These are phyloP conservation scores for Grallaria varia DNA, from an alignment of 2,113 vertebrate genomes.

Conservation along the genomic window DNA sequence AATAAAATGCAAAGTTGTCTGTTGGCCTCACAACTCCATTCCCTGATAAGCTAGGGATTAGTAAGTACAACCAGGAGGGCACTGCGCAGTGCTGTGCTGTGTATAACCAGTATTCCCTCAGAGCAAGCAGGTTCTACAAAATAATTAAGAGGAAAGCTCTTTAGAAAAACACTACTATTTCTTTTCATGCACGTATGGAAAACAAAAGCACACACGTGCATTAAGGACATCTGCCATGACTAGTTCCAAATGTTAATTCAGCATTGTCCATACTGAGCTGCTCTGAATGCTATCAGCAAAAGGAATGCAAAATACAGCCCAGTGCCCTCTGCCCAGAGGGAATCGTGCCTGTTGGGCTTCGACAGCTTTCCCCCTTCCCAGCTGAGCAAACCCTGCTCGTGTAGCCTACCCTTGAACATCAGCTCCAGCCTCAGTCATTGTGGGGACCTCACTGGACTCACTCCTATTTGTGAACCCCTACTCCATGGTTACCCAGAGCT, in stretches of 20 bases:
- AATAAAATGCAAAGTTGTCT: not conserved
- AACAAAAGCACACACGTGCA: not conserved
- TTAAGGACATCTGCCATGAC: not conserved
- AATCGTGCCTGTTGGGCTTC: not conserved
- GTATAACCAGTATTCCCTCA: not conserved
- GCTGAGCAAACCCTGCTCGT: not conserved
- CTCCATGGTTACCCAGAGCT: not conserved
- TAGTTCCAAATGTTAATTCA: not conserved
- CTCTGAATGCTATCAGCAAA: not conserved
- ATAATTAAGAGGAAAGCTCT: not conserved
- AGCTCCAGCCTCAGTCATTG: not conserved
- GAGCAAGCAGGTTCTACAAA: not conserved
- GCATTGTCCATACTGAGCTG: not conserved
- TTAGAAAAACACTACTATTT: not conserved
- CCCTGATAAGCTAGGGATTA: not conserved
- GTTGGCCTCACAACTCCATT: not conserved
- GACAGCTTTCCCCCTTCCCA: not conserved
- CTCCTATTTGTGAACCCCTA: not conserved
- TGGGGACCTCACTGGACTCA: not conserved
- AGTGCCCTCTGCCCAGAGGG: not conserved
- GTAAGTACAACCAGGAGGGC: not conserved
- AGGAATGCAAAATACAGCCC: not conserved
- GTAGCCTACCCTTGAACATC: not conserved
- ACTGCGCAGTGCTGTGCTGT: not conserved
- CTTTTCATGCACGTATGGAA: not conserved